A percentile compares a stretch with the other conserved stretches of the same genome.
Evolutionary conservation across 1,140 invertebrate genomes (phyloP).

Genomic region (Drosophila willistoni): DNA sequence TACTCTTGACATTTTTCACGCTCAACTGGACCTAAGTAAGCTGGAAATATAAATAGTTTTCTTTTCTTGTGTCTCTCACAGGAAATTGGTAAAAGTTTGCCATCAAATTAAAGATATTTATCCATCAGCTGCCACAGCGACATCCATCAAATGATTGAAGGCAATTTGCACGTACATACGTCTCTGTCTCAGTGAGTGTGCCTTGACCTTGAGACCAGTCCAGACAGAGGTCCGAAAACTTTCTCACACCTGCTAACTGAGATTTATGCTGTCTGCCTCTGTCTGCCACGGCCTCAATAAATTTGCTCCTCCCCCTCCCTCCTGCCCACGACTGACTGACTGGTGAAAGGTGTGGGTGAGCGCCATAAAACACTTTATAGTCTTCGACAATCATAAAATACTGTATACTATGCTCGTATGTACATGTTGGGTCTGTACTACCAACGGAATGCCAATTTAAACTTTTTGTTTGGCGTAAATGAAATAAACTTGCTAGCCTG

Average conservation of each 20-base stretch:
- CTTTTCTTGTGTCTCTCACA: neutral
- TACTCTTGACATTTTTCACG: slow-evolving; percentile 43
- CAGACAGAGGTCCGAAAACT: slow-evolving; percentile 12
- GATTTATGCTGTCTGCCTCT: slow-evolving; percentile 71
- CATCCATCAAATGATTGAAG: slow-evolving; percentile 52
- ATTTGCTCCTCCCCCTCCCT: slow-evolving; percentile 29
- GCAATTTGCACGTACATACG: slow-evolving; percentile 63
- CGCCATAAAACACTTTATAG: slow-evolving; percentile 67
- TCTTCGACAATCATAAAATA: slow-evolving; percentile 46
- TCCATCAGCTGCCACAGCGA: slow-evolving; percentile 36
- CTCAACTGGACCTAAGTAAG: slow-evolving; percentile 23
- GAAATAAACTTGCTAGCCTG: slow-evolving; percentile 51
- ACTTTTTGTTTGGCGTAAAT: slow-evolving; percentile 61
- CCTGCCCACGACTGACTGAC: neutral
- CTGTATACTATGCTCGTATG: slow-evolving; percentile 17
- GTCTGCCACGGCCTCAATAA: slow-evolving; percentile 58
- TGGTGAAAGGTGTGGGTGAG: slow-evolving; percentile 51
- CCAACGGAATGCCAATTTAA: slow-evolving; percentile 63
- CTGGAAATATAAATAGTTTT: neutral
- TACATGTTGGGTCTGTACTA: neutral
- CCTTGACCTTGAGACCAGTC: slow-evolving; percentile 65
- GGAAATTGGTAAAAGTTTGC: slow-evolving; percentile 59
- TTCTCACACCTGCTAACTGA: slow-evolving; percentile 19
- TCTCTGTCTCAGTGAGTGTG: neutral
- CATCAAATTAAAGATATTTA: slow-evolving; percentile 35